Evolutionary conservation across 2,113 vertebrate genomes (phyloP), one percentile per base, ranked within the genome.

Genomic region (Calidris pugnax): DNA sequence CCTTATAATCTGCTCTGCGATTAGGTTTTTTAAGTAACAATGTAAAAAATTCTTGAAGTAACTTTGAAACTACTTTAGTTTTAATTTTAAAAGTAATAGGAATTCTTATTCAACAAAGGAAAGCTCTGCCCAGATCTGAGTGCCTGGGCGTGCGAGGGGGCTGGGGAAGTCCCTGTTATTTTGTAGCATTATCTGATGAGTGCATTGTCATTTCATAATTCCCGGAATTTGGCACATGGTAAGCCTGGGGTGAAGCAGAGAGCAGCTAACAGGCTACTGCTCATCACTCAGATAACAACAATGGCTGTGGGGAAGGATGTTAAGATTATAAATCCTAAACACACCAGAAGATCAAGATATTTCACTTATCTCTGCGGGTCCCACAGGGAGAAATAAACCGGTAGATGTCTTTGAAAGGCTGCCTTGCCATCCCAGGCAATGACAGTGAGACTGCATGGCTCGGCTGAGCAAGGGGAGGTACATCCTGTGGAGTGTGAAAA

Each of bases 401-500:
- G 60, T 55, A 45, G 77, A 18, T 96, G 71, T 27, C 92, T 97
- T 89, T 97, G 90, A 91, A 89, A 92, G 62, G 85, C 74, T 94
- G 84, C 75, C 62, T 74, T 66, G 93, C 74, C 14, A 9, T 41
- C 27, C 71, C 74, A 8, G 43, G 85, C 76, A 37, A 2, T 56
- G 92, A 72, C 89, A 82, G 86, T 1, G 62, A 75, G 88, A 68
- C 85, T 15, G 2, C 39, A 13, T 24, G 89, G 84, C 89, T 89
- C 3, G 8, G 41, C 77, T 47, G 53, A 87, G 92, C 75, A 16
- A 37, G 84, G 87, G 90, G 90, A 89, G 86, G 83, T 14, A 8
- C 96, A 95, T 97, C 97, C 97, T 97, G 95, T 62, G 28, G 84
- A 27, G 94, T 92, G 96, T 95, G 90, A 94, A 95, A 95, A 96